Percentiles rank a stretch among this genome's conserved stretches.
Conservation (phyloP, 2,113 vertebrate genomes). For the Crotalus horridus region DNA sequence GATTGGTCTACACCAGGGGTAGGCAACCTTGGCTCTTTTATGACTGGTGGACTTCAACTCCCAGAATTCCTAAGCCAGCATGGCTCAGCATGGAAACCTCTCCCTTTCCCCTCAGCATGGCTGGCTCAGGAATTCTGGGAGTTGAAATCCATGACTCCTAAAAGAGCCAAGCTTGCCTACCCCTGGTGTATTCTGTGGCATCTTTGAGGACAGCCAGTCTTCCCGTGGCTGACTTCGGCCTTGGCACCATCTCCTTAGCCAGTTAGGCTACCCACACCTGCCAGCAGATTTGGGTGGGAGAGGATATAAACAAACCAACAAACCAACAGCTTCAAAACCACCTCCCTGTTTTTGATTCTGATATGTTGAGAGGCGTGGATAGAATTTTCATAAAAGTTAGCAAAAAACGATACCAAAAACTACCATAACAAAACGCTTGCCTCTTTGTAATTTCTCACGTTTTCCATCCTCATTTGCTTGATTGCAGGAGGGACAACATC, state of each 20-base stretch:
- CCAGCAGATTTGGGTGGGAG: neutral
- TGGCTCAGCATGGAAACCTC: no score
- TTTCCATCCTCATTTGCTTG: neutral
- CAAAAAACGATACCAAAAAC: neutral
- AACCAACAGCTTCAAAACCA: neutral
- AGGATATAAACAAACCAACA: neutral
- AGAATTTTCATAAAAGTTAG: neutral
- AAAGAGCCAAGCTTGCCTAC: no score
- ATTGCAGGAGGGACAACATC: neutral
- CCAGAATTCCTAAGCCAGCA: no score
- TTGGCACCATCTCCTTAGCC: neutral
- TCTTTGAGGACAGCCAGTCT: neutral
- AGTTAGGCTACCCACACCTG: no score
- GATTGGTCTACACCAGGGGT: no score
- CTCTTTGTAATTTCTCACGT: neutral
- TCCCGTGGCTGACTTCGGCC: neutral
- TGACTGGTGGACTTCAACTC: no score
- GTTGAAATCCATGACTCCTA: no score
- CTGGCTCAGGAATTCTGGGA: no score
- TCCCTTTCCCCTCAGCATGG: no score
- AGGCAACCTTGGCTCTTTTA: no score
- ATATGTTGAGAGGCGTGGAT: neutral
- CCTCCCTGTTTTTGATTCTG: neutral
- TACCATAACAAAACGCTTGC: neutral
- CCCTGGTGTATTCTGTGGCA: neutral